These are phyloP conservation scores for Catharus ustulatus DNA, from an alignment of 2,797 vertebrate species.

Conservation along the genomic window DNA sequence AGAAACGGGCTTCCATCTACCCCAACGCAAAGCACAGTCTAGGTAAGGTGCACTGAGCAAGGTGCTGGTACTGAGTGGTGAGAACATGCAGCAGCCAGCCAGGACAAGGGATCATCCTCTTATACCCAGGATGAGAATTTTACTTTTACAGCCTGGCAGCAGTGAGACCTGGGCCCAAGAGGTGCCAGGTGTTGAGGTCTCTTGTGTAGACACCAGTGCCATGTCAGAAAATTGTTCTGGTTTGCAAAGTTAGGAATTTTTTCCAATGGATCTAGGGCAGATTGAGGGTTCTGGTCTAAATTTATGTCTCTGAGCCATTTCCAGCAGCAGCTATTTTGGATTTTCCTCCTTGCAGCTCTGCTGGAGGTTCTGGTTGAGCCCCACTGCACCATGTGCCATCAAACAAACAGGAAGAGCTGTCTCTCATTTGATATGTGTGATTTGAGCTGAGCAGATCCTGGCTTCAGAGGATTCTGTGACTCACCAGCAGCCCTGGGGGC, in stretches of 20 bases:
- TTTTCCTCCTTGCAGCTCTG: neutral
- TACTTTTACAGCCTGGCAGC: neutral
- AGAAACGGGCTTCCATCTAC: neutral
- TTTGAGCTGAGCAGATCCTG: neutral
- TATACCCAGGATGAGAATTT: neutral
- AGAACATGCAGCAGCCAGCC: neutral
- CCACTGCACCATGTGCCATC: neutral
- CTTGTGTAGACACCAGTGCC: neutral
- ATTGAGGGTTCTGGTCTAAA: neutral
- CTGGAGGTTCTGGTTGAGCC: neutral
- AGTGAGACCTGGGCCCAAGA: neutral
- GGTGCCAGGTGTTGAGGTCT: neutral
- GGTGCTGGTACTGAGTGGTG: neutral
- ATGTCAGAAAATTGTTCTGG: neutral
- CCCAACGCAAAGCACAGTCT: neutral
- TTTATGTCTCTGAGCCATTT: neutral
- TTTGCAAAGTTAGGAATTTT: neutral
- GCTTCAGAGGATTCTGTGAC: neutral
- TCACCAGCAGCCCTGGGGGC: neutral
- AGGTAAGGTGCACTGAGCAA: accelerated
- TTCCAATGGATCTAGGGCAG: neutral
- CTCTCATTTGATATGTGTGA: neutral
- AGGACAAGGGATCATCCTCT: neutral
- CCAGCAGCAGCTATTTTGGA: neutral
- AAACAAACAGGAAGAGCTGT: neutral